Conservation (phyloP, 2,888 invertebrate species). For the Ecliptopera silaceata region DNA sequence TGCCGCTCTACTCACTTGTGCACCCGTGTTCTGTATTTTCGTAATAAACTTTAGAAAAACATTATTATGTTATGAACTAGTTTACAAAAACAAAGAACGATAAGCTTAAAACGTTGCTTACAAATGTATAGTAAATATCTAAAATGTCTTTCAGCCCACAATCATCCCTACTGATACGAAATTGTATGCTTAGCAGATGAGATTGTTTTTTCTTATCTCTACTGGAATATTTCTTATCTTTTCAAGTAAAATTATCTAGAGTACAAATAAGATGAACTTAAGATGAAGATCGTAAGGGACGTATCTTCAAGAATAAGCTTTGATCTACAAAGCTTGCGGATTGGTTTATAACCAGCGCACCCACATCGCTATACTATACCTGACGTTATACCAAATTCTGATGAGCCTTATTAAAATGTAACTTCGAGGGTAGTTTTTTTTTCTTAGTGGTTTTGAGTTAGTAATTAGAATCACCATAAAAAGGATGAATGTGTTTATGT, state of each 20-base stretch:
- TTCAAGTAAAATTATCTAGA: slow-evolving; percentile 20
- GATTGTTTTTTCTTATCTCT: slow-evolving; percentile 17
- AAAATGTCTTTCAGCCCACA: slow-evolving; percentile 10
- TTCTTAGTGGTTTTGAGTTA: slow-evolving; percentile 38
- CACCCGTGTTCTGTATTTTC: slow-evolving; percentile 39
- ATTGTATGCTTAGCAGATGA: slow-evolving; percentile 12
- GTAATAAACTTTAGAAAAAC: slow-evolving; percentile 33
- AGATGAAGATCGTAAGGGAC: slow-evolving; percentile 12
- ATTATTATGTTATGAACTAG: slow-evolving; percentile 1
- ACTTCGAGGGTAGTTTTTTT: slow-evolving; percentile 24
- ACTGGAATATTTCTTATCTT: slow-evolving; percentile 18
- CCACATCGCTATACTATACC: slow-evolving; percentile 18
- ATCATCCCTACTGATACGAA: slow-evolving; percentile 7
- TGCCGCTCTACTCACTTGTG: slow-evolving; percentile 52
- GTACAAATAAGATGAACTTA: slow-evolving; percentile 16
- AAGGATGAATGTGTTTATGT: slow-evolving; percentile 53
- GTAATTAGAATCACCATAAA: slow-evolving; percentile 46
- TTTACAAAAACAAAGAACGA: background rate
- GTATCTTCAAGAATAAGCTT: slow-evolving; percentile 18
- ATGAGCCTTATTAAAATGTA: slow-evolving; percentile 29
- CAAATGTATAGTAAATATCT: background rate
- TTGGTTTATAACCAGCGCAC: slow-evolving; percentile 18
- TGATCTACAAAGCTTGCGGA: slow-evolving; percentile 21
- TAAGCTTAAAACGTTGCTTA: background rate
- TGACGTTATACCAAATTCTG: slow-evolving; percentile 24